A percentile compares a stretch with the other conserved stretches of the same genome.
Conservation (phyloP, 2,113 vertebrate genomes). For the Varanus salvator region DNA sequence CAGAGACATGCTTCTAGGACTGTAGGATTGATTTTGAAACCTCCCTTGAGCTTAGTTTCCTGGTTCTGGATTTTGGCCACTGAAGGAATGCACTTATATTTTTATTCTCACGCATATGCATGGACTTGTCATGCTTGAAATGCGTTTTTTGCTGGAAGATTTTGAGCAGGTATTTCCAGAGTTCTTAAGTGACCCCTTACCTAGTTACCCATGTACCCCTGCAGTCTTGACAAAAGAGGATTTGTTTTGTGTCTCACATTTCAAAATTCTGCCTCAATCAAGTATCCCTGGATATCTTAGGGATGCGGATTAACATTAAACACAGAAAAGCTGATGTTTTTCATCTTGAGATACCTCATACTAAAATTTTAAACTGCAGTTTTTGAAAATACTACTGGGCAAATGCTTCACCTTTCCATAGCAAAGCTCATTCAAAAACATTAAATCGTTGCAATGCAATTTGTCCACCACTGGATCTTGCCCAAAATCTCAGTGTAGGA, state of each 20-base stretch:
- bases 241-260: background rate
- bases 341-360: background rate
- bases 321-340: background rate
- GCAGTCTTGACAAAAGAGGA: background rate
- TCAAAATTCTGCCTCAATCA: slow-evolving; percentile 11
- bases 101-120: no score
- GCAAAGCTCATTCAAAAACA: background rate
- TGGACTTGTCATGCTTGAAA: background rate
- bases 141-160: background rate
- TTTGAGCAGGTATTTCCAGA: background rate
- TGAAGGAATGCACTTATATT: background rate
- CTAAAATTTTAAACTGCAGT: background rate
- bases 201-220: background rate
- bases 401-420: background rate
- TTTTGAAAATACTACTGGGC: background rate
- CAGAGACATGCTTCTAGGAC: background rate
- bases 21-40: background rate
- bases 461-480: background rate
- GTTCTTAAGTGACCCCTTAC: background rate
- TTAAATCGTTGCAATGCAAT: background rate
- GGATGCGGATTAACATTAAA: slow-evolving; percentile 5
- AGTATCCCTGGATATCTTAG: background rate
- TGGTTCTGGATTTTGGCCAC: background rate
- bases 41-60: background rate
- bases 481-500: background rate